Evolutionary conservation across 2,888 invertebrate species (phyloP), one percentile per base, ranked within the genome.

Genomic region (Heliconius aoede): DNA sequence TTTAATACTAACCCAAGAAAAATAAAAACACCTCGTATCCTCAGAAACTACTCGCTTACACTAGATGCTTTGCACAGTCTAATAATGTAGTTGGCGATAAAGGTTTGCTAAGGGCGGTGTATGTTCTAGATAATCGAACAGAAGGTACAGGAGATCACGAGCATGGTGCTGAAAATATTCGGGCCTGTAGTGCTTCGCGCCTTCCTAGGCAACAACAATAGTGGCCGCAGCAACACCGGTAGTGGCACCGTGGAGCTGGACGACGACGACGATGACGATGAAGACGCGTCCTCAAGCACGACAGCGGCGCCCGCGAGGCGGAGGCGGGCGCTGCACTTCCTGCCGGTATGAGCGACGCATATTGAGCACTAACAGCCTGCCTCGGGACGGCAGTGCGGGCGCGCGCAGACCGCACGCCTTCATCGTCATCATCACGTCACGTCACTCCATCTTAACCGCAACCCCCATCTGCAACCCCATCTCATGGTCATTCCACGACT

Each of bases 131-230:
- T 97, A 87, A 94, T 97, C 94, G 97, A 97, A 95, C 95, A 96
- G 91, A 96, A 96, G 90, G 96, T 97, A 90, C 97, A 97, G 95
- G 95, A 95, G 91, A 95, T 97, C 87, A 96, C 96, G 81, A 95
- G 96, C 88, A 95, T 95, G 89, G 92, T 97, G 86, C 95, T 98
- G 91, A 96, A 97, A 86, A 95, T 96, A 80, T 95, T 98, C 86
- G 97, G 97, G 69, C 96, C 97, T 61, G 95, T 96, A 78, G 93
- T 98, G 82, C 95, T 97, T 81, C 95, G 95, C 81, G 95, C 95
- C 79, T 95, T 96, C 86, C 93, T 96, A 78, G 95, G 94, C 75
- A 92, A 94, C 79, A 88, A 88, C 80, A 94, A 93, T 79, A 94
- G 94, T 68, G 92, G 91, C 74, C 90, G 86, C 71, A 87, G 88